phyloP scores from a whole-genome alignment of 2,113 vertebrate genomes.

The Arothron firmamentum region DNA sequence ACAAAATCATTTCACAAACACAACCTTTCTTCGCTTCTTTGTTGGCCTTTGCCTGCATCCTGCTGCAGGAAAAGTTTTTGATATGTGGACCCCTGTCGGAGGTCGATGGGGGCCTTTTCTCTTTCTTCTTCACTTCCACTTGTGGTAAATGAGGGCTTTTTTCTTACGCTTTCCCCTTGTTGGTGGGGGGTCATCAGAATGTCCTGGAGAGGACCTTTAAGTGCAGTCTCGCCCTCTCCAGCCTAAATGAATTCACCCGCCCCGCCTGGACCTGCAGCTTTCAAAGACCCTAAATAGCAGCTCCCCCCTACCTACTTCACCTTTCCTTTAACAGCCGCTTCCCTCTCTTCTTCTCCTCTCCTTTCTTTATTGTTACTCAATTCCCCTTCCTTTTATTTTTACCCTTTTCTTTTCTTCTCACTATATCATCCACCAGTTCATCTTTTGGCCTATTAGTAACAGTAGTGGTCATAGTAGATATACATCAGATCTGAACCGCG shows the following conservation, averaged over 20 bases:
- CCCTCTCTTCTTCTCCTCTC: conserved; percentile 19
- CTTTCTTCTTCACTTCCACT: conserved; percentile 24
- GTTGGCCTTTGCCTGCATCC: conserved; percentile 58
- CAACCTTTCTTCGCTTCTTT: conserved; percentile 11
- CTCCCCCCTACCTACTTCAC: conserved; percentile 59
- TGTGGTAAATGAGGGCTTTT: conserved; percentile 53
- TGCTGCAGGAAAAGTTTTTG: conserved; percentile 41
- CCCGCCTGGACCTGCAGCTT: conserved; percentile 70
- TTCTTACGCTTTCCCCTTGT: conserved; percentile 18
- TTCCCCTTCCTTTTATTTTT: conserved; percentile 7
- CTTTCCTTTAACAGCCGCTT: conserved; percentile 57
- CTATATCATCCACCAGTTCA: too few species aligned
- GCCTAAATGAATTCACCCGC: conserved; percentile 79
- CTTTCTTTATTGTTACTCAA: conserved; percentile 41
- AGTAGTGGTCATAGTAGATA: too few species aligned
- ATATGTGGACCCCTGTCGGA: conserved; percentile 49
- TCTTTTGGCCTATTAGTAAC: too few species aligned
- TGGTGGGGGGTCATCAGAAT: conserved; percentile 46
- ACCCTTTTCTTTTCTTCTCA: too few species aligned
- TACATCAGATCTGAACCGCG: too few species aligned
- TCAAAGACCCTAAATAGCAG: conserved; percentile 74
- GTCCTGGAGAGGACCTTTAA: conserved; percentile 62
- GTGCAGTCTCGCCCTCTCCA: conserved; percentile 44
- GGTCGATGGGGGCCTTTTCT: conserved; percentile 38
- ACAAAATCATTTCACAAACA: conserved; percentile 8